Conservation (phyloP, 2,888 invertebrate species). For the Keiferia lycopersicella region DNA sequence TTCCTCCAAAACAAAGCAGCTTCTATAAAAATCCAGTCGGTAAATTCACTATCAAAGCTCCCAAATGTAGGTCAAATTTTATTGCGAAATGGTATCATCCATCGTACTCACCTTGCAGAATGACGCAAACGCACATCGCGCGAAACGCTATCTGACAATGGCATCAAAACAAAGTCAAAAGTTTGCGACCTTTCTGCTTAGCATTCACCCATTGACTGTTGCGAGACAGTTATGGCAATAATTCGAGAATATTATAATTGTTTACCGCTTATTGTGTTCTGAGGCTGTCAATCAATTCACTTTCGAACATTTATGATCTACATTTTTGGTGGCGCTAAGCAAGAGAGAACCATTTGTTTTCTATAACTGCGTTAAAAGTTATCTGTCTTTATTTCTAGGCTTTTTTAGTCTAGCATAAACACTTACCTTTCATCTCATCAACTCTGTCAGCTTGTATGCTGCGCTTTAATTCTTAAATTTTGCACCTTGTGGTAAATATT, state of each 20-base stretch:
- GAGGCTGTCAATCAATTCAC: conserved; percentile 74
- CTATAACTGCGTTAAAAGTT: no score
- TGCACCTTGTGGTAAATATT: no score
- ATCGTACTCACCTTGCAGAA: conserved; percentile 29
- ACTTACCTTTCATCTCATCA: no score
- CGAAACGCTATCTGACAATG: conserved; percentile 52
- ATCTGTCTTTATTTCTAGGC: no score
- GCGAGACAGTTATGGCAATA: conserved; percentile 51
- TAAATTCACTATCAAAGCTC: conserved; percentile 6
- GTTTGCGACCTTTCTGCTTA: conserved; percentile 70
- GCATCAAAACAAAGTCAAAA: conserved; percentile 74
- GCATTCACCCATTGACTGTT: conserved; percentile 52
- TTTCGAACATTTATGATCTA: conserved; percentile 61
- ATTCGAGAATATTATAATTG: conserved; percentile 63
- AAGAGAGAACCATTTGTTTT: conserved; percentile 36
- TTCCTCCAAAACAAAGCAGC: no score
- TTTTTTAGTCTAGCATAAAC: no score
- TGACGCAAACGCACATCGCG: conserved; percentile 54
- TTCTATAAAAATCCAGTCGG: not conserved
- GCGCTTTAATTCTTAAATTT: no score
- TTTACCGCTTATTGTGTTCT: conserved; percentile 67
- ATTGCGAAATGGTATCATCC: conserved; percentile 28
- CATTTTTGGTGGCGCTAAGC: conserved; percentile 49
- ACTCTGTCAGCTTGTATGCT: no score
- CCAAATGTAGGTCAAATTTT: conserved; percentile 8